A percentile compares a stretch with the other conserved stretches of the same genome.
Evolutionary conservation across 2,888 invertebrate species (phyloP).

Genomic region (Uropetala carovei): DNA sequence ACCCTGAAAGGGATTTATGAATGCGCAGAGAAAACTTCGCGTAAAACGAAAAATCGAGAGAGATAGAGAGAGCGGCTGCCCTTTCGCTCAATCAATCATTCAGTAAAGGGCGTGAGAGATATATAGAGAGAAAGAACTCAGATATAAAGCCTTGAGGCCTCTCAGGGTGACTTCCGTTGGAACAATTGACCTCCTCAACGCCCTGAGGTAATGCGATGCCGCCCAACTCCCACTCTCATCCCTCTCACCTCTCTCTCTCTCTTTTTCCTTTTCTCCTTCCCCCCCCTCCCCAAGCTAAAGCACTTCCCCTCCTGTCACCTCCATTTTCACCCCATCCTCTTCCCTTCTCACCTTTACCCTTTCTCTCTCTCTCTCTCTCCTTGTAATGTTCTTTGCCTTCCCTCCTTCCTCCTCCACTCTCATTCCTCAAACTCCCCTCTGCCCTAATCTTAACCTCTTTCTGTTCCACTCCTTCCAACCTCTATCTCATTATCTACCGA

Average conservation of each 20-base stretch:
- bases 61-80: neutral
- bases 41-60: slow-evolving; percentile 14
- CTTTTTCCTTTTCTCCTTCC: neutral
- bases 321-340: neutral
- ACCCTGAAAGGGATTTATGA: neutral
- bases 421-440: neutral
- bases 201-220: slow-evolving; percentile 5
- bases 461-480: no score
- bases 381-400: neutral
- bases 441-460: neutral
- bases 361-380: neutral
- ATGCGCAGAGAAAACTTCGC: slow-evolving; percentile 5
- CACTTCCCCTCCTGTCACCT: neutral
- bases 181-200: neutral
- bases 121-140: neutral
- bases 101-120: slow-evolving; percentile 13
- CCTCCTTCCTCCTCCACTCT: neutral
- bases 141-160: slow-evolving; percentile 27
- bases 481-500: no score
- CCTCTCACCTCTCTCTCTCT: neutral
- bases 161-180: slow-evolving; percentile 29
- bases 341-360: neutral
- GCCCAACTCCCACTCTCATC: neutral
- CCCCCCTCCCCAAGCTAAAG: no score
- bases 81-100: slow-evolving; percentile 51